These are phyloP conservation scores for Drosophila takahashii DNA, from an alignment of 1,140 invertebrate species.

Conservation along the genomic window DNA sequence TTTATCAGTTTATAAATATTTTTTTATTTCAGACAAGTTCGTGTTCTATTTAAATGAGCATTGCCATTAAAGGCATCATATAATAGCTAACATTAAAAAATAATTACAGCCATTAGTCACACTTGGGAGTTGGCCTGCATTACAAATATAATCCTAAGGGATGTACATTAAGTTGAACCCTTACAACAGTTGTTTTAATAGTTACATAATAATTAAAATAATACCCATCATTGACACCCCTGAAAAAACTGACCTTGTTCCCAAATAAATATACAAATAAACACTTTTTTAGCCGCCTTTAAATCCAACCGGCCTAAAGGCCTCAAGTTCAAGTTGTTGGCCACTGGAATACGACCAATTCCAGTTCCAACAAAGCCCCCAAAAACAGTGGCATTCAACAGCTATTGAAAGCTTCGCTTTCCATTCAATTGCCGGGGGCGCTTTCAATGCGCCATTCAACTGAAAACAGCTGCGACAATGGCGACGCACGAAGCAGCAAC, in stretches of 20 bases:
- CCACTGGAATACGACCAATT: constrained; percentile 33
- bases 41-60: neutral
- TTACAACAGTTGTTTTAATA: too few relatives aligned
- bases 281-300: neutral
- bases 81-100: neutral
- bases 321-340: constrained; percentile 58
- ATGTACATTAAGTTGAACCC: too few relatives aligned
- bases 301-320: neutral
- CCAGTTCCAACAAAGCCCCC: constrained; percentile 19
- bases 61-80: neutral
- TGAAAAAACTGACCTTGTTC: constrained; percentile 1
- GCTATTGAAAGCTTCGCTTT: constrained; percentile 62
- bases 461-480: constrained; percentile 59
- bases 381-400: constrained; percentile 55
- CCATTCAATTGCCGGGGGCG: constrained; percentile 37
- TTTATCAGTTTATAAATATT: neutral
- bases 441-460: constrained; percentile 67
- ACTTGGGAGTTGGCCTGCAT: too few relatives aligned
- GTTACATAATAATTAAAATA: too few relatives aligned
- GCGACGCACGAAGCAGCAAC: constrained; percentile 21
- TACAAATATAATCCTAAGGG: too few relatives aligned
- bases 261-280: neutral
- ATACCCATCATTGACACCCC: neutral
- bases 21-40: too few relatives aligned
- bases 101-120: too few relatives aligned